A percentile compares a stretch with the other conserved stretches of the same genome.
These are phyloP conservation scores for Syndactyla subalaris DNA, from an alignment of 2,797 vertebrate genomes.

Conservation along the genomic window DNA sequence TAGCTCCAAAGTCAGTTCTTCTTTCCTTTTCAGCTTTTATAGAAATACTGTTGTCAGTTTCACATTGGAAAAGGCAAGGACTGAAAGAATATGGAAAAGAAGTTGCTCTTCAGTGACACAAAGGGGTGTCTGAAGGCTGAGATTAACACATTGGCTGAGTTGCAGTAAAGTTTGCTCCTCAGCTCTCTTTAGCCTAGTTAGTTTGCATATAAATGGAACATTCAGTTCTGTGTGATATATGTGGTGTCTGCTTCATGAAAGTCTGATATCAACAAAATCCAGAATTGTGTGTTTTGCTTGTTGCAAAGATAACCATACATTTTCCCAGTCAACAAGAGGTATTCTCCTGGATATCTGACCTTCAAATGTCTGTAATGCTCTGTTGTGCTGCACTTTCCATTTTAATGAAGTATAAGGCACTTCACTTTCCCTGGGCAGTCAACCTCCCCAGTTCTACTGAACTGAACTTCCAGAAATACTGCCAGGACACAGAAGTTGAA, in stretches of 20 bases:
- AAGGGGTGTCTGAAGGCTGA: not conserved
- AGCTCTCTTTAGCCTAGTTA: not conserved
- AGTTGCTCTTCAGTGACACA: not conserved
- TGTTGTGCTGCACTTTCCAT: not conserved
- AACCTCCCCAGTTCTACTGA: not conserved
- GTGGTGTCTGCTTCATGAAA: not conserved
- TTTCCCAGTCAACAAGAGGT: not conserved
- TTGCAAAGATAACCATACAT: not conserved
- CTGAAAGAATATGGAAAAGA: not conserved
- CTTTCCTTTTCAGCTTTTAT: not conserved
- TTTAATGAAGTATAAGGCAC: not conserved
- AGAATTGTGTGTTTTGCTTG: not conserved
- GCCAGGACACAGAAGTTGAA: not conserved
- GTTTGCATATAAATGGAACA: not conserved
- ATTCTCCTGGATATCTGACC: not conserved
- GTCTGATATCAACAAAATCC: not conserved
- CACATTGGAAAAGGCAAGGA: not conserved
- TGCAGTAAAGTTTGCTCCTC: not conserved
- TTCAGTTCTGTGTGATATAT: not conserved
- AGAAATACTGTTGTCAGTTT: not conserved
- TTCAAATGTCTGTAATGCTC: not conserved
- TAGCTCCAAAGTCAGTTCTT: not conserved
- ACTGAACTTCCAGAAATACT: not conserved
- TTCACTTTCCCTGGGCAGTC: not conserved
- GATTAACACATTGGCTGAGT: not conserved